Conservation (phyloP, 2,797 vertebrate species). For the Varecia variegata region DNA sequence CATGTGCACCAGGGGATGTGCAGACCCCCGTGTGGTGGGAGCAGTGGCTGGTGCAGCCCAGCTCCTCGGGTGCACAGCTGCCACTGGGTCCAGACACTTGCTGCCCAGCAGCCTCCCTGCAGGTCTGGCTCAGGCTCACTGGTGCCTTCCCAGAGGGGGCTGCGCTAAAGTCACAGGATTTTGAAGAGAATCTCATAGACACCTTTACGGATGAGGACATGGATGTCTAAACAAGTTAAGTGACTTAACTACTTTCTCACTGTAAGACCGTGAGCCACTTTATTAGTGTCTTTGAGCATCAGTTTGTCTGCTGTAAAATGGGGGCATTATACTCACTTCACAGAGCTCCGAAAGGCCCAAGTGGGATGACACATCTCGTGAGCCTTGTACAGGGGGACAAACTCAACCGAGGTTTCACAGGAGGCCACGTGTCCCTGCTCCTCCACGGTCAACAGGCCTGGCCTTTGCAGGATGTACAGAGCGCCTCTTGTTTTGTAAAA, state of each 20-base stretch:
- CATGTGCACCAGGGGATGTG: fast-evolving
- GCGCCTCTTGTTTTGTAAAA: neutral
- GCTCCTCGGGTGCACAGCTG: fast-evolving
- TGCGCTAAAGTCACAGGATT: neutral
- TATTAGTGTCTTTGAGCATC: neutral
- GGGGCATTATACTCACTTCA: neutral
- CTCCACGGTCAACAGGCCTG: neutral
- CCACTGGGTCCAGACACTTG: neutral
- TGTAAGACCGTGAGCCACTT: neutral
- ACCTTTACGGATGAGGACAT: neutral
- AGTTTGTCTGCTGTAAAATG: neutral
- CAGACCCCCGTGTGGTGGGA: neutral
- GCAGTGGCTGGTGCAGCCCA: neutral
- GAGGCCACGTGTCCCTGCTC: too few relatives aligned
- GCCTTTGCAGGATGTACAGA: neutral
- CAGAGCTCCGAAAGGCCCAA: neutral
- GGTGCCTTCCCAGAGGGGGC: neutral
- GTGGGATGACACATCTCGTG: neutral
- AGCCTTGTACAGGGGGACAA: neutral
- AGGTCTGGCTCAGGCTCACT: neutral
- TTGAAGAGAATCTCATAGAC: neutral
- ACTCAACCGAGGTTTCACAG: neutral
- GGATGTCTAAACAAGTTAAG: neutral
- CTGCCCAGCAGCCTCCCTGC: neutral
- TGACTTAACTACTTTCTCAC: neutral